Conservation (phyloP, 2,797 vertebrate species). For the Lithobates sylvaticus region DNA sequence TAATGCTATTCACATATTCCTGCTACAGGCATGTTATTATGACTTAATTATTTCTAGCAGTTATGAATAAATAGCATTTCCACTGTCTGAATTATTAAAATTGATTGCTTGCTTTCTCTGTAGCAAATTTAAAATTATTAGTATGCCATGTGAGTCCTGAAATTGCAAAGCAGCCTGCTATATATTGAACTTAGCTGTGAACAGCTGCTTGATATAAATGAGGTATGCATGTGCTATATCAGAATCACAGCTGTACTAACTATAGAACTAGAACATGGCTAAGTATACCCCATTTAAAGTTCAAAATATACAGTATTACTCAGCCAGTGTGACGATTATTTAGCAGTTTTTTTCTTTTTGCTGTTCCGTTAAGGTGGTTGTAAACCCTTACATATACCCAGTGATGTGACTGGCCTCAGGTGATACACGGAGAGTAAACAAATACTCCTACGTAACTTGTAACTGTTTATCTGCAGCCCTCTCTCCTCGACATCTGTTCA, state of each 20-base stretch:
- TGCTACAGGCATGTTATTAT: not conserved
- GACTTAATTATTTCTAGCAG: not conserved
- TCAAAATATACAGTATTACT: not conserved
- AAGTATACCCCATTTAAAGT: not conserved
- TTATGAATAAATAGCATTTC: not conserved
- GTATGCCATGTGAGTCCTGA: not conserved
- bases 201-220: not conserved
- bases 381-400: too few relatives aligned
- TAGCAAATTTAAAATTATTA: not conserved
- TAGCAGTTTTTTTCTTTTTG: not conserved
- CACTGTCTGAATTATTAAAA: not conserved
- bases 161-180: not conserved
- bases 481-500: too few relatives aligned
- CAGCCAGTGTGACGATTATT: not conserved
- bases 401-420: too few relatives aligned
- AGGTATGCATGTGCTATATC: conserved; percentile 1
- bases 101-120: not conserved
- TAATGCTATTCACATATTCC: not conserved
- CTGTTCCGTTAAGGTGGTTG: not conserved
- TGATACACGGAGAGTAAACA: too few relatives aligned
- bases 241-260: conserved; percentile 19
- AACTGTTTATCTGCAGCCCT: too few relatives aligned
- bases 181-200: conserved; percentile 11
- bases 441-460: too few relatives aligned
- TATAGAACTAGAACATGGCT: not conserved